Evolutionary conservation across 2,888 invertebrate species (phyloP), one percentile per base, ranked within the genome.

Genomic region (Atrina japonica): DNA sequence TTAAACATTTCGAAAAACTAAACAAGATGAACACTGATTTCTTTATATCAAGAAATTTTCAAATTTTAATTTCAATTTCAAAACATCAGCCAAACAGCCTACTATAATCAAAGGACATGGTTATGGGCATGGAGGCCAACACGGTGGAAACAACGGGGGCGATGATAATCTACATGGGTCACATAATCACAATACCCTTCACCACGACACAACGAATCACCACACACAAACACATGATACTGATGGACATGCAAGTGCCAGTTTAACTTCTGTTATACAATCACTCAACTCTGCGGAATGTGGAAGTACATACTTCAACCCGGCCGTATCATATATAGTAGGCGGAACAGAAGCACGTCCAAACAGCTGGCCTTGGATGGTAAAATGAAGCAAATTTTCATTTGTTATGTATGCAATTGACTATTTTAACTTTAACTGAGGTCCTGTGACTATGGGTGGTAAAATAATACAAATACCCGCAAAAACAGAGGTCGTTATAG

Each of bases 301-400:
- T 63, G 80, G 80, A 3, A 30, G 59, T 6, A 72, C 75, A 7
- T 40, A 21, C 1, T 41, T 75, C 14, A 60, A 56, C 11, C 78
- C 75, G 0, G 50, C 66, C 3, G 49, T 40, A 3, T 58, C 58
- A 2, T 69, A 78, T 18, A 78, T 97, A 75, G 95, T 97, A 70
- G 97, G 97, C 0, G 97, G 97, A 0, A 92, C 94, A 60, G 94
- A 95, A 47, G 93, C 96, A 0, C 92, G 93, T 9, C 94, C 93
- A 41, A 95, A 96, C 35, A 95, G 94, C 86, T 97, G 97, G 97
- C 96, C 97, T 0, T 97, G 97, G 97, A 96, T 97, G 92, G 96
- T 88, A 76, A 73, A 76, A 73, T 29, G 16, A 3, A 29, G 6
- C 16, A 11, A 23, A 3, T 52, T 25, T 27, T 53, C n/a, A 9